Evolutionary conservation across 2,113 vertebrate genomes (phyloP).

Genomic region (Sebastes fasciatus): DNA sequence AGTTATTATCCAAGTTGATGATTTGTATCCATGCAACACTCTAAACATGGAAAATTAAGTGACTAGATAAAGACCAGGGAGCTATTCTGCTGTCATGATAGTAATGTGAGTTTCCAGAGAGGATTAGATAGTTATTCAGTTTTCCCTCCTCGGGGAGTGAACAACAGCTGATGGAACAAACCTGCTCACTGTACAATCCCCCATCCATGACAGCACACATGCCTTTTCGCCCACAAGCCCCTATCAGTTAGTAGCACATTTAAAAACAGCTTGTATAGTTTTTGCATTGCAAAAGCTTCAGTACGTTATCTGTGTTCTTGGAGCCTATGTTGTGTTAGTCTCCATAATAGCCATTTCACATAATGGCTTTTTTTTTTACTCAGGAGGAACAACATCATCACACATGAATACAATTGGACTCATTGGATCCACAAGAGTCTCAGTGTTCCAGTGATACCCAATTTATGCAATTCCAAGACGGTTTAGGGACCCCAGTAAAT

Average conservation of each 20-base stretch:
- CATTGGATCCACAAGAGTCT: too few species aligned
- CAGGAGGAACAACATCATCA: too few species aligned
- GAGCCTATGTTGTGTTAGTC: too few species aligned
- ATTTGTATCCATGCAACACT: conserved; percentile 46
- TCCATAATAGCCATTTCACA: too few species aligned
- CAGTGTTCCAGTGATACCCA: too few species aligned
- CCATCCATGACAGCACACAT: neutral
- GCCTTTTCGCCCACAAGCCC: neutral
- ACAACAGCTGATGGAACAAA: conserved; percentile 81
- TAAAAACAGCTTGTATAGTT: conserved; percentile 5
- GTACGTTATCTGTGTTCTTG: too few species aligned
- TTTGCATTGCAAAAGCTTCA: neutral
- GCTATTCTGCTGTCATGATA: conserved; percentile 37
- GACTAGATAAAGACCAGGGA: conserved; percentile 21
- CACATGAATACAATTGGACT: too few species aligned
- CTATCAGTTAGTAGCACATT: neutral
- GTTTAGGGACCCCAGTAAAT: too few species aligned
- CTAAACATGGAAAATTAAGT: conserved; percentile 54
- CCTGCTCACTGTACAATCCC: conserved; percentile 36
- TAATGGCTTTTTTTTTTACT: too few species aligned
- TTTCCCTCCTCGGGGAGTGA: conserved; percentile 45
- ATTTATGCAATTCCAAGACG: too few species aligned
- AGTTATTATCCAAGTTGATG: conserved; percentile 1
- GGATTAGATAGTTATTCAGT: conserved; percentile 64
- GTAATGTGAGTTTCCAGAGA: conserved; percentile 62